Percentiles rank a stretch among this genome's conserved stretches.
phyloP scores from a whole-genome alignment of 2,113 vertebrate genomes.

The Tenrec ecaudatus region DNA sequence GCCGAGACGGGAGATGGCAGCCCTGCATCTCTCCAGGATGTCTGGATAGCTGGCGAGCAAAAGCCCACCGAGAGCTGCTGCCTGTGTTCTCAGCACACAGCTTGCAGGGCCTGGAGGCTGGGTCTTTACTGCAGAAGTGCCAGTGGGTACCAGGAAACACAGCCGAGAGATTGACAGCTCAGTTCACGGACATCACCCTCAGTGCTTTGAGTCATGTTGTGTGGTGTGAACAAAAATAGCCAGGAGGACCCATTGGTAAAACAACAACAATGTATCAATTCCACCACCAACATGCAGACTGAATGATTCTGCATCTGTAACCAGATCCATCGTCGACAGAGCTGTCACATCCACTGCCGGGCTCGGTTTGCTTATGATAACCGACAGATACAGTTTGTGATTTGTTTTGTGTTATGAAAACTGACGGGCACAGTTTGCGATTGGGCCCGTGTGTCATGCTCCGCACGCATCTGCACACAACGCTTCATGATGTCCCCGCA shows the following conservation, averaged over 20 bases:
- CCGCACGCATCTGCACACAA: background rate
- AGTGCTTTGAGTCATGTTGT: constrained; percentile 42
- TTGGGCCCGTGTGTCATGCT: background rate
- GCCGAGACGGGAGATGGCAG: background rate
- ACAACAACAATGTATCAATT: background rate
- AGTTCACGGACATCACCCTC: constrained; percentile 55
- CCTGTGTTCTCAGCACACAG: background rate
- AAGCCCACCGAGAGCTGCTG: background rate
- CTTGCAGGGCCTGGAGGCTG: background rate
- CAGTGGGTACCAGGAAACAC: constrained; percentile 36
- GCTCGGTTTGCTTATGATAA: background rate
- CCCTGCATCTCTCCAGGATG: background rate
- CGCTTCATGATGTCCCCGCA: background rate
- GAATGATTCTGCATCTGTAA: background rate
- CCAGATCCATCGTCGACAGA: background rate
- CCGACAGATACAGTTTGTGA: accelerated
- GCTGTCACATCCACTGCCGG: background rate
- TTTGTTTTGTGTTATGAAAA: background rate
- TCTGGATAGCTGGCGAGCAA: background rate
- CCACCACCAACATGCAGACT: background rate
- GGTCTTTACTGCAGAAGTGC: constrained; percentile 19
- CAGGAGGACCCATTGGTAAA: constrained; percentile 9
- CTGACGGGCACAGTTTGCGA: too few species aligned
- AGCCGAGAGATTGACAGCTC: constrained; percentile 45
- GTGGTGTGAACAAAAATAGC: constrained; percentile 17